Base-by-base conservation (phyloP, 2,797 vertebrate species). In the Pelodytes ibericus region DNA sequence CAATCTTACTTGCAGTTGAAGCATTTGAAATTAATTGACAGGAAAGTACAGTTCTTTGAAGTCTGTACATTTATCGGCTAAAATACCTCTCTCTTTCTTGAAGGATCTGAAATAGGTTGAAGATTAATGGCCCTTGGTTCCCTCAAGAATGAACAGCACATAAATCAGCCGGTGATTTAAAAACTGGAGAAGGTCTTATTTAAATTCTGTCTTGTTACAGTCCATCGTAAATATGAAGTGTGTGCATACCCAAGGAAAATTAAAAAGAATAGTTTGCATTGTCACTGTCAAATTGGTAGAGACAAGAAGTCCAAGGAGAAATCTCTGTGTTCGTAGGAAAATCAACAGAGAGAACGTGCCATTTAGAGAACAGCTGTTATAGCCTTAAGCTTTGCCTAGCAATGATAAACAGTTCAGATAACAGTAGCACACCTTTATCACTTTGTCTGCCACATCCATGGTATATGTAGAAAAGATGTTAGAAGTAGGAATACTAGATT, bases 281-380 rank as follows among this genome's bases (percentile, higher is more conserved):
- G 53, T 72, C 58, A 41, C 29, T 58, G 13, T 20, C 71, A 24
- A 15, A 79, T 24, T 77, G 60, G 57, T 63, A 3, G n/a, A 1
- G 70, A 57, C 44, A 58, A 22, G 61, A 69, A 64, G 53, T 25
- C 58, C 59, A 62, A 71, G 70, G 73, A 63, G 77, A 41, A 8
- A 26, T 39, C 20, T 18, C 44, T 66, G 58, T 39, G 70, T 81
- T 79, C 51, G 72, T 68, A 78, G 61, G 36, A 78, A 49, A 41
- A 62, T 31, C 30, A 73, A 68, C 56, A 31, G 13, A 51, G 61
- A 16, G 11, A 0, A 2, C 72, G 58, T 74, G 27, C 69, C 82
- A 62, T 66, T 74, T 74, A 80, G 13, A 74, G 53, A 82, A 1
- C 57, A 84, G 49, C 80, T 82, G 75, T 68, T 77, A 25, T 49